Evolutionary conservation across 1,140 invertebrate species (phyloP), one percentile per base, ranked within the genome.

Genomic region (Drosophila funebris): DNA sequence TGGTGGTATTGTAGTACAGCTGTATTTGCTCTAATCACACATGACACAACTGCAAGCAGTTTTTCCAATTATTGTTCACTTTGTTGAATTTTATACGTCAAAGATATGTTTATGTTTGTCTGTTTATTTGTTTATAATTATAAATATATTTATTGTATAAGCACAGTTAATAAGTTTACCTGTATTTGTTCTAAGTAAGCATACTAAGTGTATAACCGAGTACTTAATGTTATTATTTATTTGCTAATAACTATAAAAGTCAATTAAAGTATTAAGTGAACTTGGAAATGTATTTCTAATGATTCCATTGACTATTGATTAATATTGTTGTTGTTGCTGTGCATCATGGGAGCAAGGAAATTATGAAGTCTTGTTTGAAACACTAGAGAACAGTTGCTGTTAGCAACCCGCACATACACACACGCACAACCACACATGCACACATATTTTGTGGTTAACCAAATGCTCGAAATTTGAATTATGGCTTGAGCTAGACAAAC

Each of bases 371-470:
- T 31, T 41, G 31, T 29, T 41, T 13, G 2, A 8, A 22, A 13
- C 2, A 36, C 2, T 27, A 13, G 6, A 50, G 29, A 20, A 22
- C 14, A 24, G 52, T 52, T 73, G 24, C 48, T 31, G 11, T 37
- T 8, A n/a, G 43, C n/a, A 37, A 56, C 39, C 11, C 7, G n/a
- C 11, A 5, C 22, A 53, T 13, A 29, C n/a, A 54, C 39, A 61
- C n/a, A 41, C 44, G 44, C 11, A 11, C 27, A 37, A n/a, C n/a
- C 20, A 33, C 9, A 57, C n/a, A n/a, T n/a, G n/a, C 13, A 29
- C 4, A 50, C 50, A 57, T 48, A 74, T 58, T 72, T 66, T 66
- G 68, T n/a, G 73, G 73, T 61, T 75, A 66, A 60, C 67, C 72
- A 33, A 63, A 71, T 63, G 53, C 43, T 71, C 16, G 29, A 75